phyloP scores from a whole-genome alignment of 2,113 vertebrate species.

The Chaetodon auriga region DNA sequence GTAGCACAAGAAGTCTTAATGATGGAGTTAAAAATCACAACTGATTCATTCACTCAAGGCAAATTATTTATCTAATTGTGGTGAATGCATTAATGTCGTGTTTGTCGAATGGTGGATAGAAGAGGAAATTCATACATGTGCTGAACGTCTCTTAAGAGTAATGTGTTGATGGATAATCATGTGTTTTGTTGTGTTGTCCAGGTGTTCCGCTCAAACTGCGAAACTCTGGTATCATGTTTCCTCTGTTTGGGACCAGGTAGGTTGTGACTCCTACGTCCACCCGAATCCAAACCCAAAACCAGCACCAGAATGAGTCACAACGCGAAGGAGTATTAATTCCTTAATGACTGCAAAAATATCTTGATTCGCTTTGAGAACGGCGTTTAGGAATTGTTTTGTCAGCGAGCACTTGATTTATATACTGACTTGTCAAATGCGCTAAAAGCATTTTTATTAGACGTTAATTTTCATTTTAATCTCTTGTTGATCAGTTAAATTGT shows the following conservation, averaged over 20 bases:
- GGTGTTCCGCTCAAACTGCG: constrained; percentile 25
- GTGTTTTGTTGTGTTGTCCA: constrained; percentile 44
- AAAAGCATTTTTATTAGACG: not conserved
- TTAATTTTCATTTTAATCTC: constrained; percentile 39
- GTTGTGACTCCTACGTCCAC: not conserved
- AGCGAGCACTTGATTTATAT: not conserved
- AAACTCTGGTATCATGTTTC: constrained; percentile 50
- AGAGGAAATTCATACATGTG: not conserved
- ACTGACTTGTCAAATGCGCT: not conserved
- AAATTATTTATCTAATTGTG: too few relatives aligned
- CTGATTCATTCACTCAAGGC: too few relatives aligned
- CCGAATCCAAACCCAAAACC: not conserved
- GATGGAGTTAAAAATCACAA: too few relatives aligned
- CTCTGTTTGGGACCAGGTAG: constrained; percentile 64
- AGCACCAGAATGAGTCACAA: not conserved
- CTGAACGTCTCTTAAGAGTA: not conserved
- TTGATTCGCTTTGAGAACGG: not conserved
- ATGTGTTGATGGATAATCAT: not conserved
- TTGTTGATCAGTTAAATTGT: not conserved
- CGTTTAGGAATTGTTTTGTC: not conserved
- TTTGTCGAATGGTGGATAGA: too few relatives aligned
- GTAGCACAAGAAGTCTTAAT: too few relatives aligned
- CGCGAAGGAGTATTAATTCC: not conserved
- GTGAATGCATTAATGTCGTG: too few relatives aligned
- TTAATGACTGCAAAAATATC: not conserved